These are phyloP conservation scores for Ferrisia virgata DNA, from an alignment of 2,888 invertebrate species.

Conservation along the genomic window DNA sequence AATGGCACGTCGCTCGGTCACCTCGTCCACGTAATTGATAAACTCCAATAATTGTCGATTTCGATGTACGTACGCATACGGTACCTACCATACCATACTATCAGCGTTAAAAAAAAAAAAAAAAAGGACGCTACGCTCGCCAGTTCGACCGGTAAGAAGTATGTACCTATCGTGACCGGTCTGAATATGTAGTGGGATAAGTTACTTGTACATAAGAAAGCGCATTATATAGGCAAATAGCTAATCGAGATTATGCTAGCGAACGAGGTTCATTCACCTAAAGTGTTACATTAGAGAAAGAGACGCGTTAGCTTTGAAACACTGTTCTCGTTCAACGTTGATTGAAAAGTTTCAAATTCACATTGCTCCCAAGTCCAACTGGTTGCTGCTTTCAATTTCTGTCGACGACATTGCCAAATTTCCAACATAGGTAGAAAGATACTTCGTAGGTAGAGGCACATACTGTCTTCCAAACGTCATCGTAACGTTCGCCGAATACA, in stretches of 20 bases:
- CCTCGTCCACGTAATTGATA: not conserved
- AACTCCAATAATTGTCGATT: not conserved
- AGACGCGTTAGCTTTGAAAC: not conserved
- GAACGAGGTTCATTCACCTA: constrained; percentile 16
- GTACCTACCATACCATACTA: too few relatives aligned
- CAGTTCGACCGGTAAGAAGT: too few relatives aligned
- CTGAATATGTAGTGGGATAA: not conserved
- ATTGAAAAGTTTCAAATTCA: not conserved
- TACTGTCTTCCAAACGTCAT: too few relatives aligned
- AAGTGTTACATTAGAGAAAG: not conserved
- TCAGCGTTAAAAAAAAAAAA: too few relatives aligned
- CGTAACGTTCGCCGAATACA: not conserved
- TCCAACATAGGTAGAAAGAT: too few relatives aligned
- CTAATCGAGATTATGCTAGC: not conserved
- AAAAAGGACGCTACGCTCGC: too few relatives aligned
- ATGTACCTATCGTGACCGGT: constrained; percentile 15
- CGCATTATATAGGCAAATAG: not conserved
- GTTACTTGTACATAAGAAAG: not conserved
- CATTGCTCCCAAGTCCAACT: not conserved
- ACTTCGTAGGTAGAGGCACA: too few relatives aligned
- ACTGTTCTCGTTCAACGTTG: not conserved
- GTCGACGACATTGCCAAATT: constrained; percentile 10
- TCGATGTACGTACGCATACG: too few relatives aligned
- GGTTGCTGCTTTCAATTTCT: constrained; percentile 23
- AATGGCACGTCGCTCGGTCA: too few relatives aligned